A percentile compares a stretch with the other conserved stretches of the same genome.
phyloP scores from a whole-genome alignment of 2,797 vertebrate genomes.

The Coreius guichenoti region DNA sequence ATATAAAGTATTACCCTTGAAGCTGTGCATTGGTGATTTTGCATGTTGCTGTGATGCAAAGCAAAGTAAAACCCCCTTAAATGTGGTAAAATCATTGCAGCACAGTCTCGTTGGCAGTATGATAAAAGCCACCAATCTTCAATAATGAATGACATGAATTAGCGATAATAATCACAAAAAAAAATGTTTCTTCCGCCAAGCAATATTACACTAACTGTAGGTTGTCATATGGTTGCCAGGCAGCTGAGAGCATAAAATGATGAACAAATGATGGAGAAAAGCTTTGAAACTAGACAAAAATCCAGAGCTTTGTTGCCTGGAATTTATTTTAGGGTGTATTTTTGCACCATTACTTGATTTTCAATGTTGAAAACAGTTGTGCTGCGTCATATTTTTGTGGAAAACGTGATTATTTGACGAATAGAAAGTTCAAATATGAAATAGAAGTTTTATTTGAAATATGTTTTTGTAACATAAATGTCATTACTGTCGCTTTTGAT shows the following conservation, averaged over 20 bases:
- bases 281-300: background rate
- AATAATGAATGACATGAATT: background rate
- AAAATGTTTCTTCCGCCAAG: background rate
- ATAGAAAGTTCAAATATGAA: background rate
- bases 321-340: background rate
- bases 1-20: background rate
- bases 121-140: background rate
- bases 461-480: background rate
- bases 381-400: background rate
- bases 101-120: too few species aligned
- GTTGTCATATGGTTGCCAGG: background rate
- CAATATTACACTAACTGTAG: background rate
- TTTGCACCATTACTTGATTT: background rate
- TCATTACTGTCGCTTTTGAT: too few species aligned
- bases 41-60: background rate
- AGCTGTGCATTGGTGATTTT: background rate
- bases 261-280: background rate
- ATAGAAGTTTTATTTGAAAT: background rate
- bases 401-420: background rate
- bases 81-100: background rate
- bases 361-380: background rate
- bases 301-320: background rate
- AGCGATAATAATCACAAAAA: background rate
- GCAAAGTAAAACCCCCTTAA: background rate
- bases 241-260: slow-evolving; percentile 15